Base-by-base conservation (phyloP, 2,113 vertebrate genomes). In the Choloepus hoffmanni region DNA sequence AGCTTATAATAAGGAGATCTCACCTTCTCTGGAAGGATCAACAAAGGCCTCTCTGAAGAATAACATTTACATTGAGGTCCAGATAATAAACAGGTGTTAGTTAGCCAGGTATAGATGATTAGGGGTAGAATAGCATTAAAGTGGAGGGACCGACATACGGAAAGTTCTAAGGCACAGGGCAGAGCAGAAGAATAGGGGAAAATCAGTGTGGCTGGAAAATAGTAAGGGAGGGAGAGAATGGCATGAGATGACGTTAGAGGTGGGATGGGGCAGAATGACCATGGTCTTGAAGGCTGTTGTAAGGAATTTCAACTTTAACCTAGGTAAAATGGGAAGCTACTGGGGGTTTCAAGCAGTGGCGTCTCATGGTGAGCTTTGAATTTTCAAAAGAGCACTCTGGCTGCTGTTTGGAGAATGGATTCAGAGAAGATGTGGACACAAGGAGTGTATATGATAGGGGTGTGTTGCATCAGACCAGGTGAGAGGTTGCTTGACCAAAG, bases 11-110 rank as follows among this genome's bases (percentile, higher is more conserved):
- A 76, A 62, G 4, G 30, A 96, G 50, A 78, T 19, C 12, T 77
- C 67, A 90, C 21, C 55, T 86, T 78, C 28, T 21, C 30, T 79
- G 50, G 77, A 81, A 95, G 36, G 60, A 68, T 40, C 15, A 92
- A 81, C 23, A 74, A 96, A 79, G 19, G 55, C 6, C 55, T 58
- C 19, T 58, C 19, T 92, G 77, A 89, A 87, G 68, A 68, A 72
- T 90, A 53, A 23, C 28, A 55, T 78, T 92, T 87, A 84, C 83
- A 62, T 3, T 13, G 50, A 90, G 72, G 65, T 18, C 55, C 23
- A 73, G 55, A 48, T 73, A 7, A 23, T 40, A 21, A 19, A 58
- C 19, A 79, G 50, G 23, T 33, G 36, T 36, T 36, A 89, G 36
- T 36, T 36, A 89, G 23, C 45, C 18, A 43, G 53, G 30, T 19